Conservation (phyloP, 2,797 vertebrate genomes). For the Falco naumanni region DNA sequence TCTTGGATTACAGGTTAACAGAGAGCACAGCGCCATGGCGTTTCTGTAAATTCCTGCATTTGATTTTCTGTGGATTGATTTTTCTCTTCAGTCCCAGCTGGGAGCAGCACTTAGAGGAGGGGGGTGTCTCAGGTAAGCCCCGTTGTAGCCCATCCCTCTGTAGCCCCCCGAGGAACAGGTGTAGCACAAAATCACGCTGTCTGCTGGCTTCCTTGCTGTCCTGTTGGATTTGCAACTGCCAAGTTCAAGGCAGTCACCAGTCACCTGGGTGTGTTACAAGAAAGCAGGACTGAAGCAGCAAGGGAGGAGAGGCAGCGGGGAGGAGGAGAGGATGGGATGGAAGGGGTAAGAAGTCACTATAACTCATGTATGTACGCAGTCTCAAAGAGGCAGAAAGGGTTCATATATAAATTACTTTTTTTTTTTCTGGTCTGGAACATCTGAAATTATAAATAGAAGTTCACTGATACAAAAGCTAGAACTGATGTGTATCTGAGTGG, state of each 20-base stretch:
- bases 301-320: neutral
- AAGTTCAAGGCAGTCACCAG: neutral
- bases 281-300: neutral
- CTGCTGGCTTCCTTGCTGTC: neutral
- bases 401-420: neutral
- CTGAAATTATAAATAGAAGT: neutral
- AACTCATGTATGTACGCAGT: neutral
- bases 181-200: neutral
- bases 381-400: neutral
- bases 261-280: neutral
- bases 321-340: neutral
- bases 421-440: neutral
- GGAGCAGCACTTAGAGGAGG: neutral
- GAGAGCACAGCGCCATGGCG: fast-evolving
- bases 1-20: neutral
- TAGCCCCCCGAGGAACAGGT: neutral
- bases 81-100: neutral
- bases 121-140: neutral
- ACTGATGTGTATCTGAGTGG: neutral
- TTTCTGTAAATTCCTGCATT: neutral
- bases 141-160: neutral
- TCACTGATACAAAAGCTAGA: neutral
- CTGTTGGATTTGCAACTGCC: neutral
- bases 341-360: neutral
- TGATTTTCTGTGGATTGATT: neutral